These are phyloP conservation scores for Rhyzopertha dominica DNA, from an alignment of 1,140 invertebrate species.

Conservation along the genomic window DNA sequence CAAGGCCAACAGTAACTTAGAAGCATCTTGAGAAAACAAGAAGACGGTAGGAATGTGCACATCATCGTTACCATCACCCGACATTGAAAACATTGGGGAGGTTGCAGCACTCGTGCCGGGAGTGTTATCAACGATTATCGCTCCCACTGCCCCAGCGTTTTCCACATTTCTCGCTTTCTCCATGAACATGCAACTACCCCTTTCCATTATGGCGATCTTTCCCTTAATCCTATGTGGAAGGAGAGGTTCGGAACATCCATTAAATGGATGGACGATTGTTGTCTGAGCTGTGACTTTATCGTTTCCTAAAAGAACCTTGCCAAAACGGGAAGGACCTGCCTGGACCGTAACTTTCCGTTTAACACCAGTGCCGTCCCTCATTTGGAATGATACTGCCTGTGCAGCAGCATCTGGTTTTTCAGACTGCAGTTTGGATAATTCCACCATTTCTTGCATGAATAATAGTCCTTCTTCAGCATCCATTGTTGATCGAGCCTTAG, in stretches of 20 bases:
- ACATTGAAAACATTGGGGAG: conserved; percentile 91
- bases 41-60: conserved; percentile 89
- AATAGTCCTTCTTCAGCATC: conserved; percentile 88
- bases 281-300: conserved; percentile 57
- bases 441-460: conserved; percentile 97
- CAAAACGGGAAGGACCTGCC: conserved; percentile 92
- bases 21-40: conserved; percentile 77
- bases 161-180: conserved; percentile 88
- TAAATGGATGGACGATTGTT: conserved; percentile 61
- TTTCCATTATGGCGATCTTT: conserved; percentile 77
- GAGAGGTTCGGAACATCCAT: conserved; percentile 62
- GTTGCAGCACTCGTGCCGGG: conserved; percentile 63
- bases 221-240: conserved; percentile 56
- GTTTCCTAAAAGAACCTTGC: conserved; percentile 61
- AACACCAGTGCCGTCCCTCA: conserved; percentile 39
- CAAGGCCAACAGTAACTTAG: conserved; percentile 57
- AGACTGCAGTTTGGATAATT: conserved; percentile 71
- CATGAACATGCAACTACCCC: conserved; percentile 93
- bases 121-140: conserved; percentile 86
- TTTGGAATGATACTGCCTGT: conserved; percentile 52
- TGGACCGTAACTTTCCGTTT: conserved; percentile 49
- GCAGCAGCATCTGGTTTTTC: conserved; percentile 57
- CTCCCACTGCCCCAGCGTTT: conserved; percentile 73
- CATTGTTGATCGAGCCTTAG: conserved; percentile 74
- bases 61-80: conserved; percentile 84